Conservation (phyloP, 1,140 invertebrate species). For the Formica selysi region DNA sequence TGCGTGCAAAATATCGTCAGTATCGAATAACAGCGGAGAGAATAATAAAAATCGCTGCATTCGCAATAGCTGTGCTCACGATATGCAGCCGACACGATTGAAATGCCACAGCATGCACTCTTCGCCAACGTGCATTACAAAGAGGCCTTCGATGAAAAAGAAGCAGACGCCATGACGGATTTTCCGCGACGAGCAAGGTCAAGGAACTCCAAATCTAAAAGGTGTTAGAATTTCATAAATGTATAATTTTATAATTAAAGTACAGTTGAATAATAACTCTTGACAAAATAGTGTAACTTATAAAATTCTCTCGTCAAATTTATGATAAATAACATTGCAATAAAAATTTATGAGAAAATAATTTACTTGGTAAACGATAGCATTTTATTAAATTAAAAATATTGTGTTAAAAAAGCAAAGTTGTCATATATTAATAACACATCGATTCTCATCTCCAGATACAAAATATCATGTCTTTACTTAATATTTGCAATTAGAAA, state of each 20-base stretch:
- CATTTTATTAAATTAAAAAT: neutral
- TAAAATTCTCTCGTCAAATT: neutral
- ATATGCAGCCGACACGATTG: constrained; percentile 56
- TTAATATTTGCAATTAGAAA: neutral
- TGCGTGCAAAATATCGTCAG: constrained; percentile 6
- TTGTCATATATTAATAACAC: neutral
- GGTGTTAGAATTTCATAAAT: neutral
- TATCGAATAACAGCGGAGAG: constrained; percentile 49
- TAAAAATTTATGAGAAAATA: neutral
- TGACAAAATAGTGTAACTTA: too few relatives aligned
- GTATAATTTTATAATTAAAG: neutral
- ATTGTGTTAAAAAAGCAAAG: too few relatives aligned
- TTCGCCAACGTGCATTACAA: constrained; percentile 68
- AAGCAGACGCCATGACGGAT: constrained; percentile 51
- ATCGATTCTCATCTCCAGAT: neutral
- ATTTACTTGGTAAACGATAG: neutral
- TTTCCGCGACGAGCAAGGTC: constrained; percentile 65
- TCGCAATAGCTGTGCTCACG: constrained; percentile 49
- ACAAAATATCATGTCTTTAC: neutral
- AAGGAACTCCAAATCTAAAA: constrained; percentile 35
- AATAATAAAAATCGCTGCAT: constrained; percentile 61
- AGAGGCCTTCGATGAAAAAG: constrained; percentile 70
- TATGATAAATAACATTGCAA: too few relatives aligned
- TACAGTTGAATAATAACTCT: too few relatives aligned
- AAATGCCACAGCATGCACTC: constrained; percentile 70